A percentile compares a stretch with the other conserved stretches of the same genome.
phyloP scores from a whole-genome alignment of 2,797 vertebrate species.

The Erpetoichthys calabaricus region DNA sequence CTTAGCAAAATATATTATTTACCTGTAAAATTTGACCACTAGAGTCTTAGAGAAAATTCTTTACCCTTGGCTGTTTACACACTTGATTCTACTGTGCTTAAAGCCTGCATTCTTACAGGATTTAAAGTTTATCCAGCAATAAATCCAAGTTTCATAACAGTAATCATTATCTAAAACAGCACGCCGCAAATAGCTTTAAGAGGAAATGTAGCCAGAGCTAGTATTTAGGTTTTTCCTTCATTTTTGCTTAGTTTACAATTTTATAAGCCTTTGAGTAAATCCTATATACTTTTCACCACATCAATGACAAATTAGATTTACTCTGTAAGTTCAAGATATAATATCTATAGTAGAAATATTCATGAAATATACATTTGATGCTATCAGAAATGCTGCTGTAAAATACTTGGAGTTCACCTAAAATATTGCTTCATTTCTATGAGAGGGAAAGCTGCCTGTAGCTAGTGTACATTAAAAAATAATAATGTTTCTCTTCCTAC shows the following conservation, averaged over 20 bases:
- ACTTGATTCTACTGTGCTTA: not conserved
- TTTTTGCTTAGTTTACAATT: not conserved
- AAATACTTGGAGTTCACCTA: slow-evolving; percentile 46
- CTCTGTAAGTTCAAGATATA: not conserved
- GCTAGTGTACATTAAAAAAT: slow-evolving; percentile 31
- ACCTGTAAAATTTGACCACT: too few species aligned
- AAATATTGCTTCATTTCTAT: slow-evolving; percentile 41
- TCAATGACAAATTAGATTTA: not conserved
- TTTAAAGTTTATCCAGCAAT: not conserved
- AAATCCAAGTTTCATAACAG: not conserved
- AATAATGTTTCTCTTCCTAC: too few species aligned
- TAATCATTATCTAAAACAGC: not conserved
- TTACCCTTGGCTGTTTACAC: too few species aligned
- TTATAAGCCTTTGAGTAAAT: not conserved
- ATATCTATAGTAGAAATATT: not conserved
- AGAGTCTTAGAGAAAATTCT: too few species aligned
- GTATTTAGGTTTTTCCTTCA: too few species aligned
- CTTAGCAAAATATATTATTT: too few species aligned
- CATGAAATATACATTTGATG: not conserved
- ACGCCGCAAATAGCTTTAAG: not conserved
- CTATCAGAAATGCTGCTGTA: slow-evolving; percentile 16
- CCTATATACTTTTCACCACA: not conserved
- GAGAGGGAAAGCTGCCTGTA: slow-evolving; percentile 38
- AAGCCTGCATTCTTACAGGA: not conserved
- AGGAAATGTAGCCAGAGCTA: not conserved